Percentiles rank a stretch among this genome's conserved stretches.
Conservation (phyloP, 64 coral and sea anemone genomes). For the Montipora capricornis region DNA sequence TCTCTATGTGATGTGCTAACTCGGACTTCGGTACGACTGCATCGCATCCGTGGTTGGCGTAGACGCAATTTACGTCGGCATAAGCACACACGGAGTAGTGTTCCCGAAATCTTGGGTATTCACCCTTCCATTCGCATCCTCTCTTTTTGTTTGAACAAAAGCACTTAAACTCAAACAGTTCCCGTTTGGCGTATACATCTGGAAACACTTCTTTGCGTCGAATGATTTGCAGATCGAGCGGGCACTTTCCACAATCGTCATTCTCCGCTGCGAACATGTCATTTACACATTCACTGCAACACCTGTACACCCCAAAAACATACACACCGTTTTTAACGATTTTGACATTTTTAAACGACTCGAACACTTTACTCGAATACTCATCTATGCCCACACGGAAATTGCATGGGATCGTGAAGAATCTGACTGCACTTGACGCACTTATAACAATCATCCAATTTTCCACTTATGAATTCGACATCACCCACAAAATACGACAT, state of each 20-base stretch:
- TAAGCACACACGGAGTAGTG: slow-evolving; percentile 72
- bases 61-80: slow-evolving; percentile 60
- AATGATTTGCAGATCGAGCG: slow-evolving; percentile 42
- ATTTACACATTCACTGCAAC: no score
- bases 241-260: not conserved
- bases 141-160: slow-evolving; percentile 62
- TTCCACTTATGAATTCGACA: no score
- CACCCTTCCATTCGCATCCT: slow-evolving; percentile 74
- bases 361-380: no score
- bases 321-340: no score
- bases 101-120: not conserved
- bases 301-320: no score
- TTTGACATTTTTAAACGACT: no score
- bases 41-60: slow-evolving; percentile 34
- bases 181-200: slow-evolving; percentile 56
- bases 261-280: no score
- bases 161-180: slow-evolving; percentile 53
- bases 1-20: slow-evolving; percentile 71
- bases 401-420: no score
- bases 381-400: no score
- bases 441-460: no score
- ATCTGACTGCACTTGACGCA: no score
- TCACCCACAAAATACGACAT: no score
- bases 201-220: slow-evolving; percentile 35
- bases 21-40: slow-evolving; percentile 23